Percentiles rank a stretch among this genome's conserved stretches.
Conservation (phyloP, 2,113 vertebrate genomes). For the Orientallactaga bullata region DNA sequence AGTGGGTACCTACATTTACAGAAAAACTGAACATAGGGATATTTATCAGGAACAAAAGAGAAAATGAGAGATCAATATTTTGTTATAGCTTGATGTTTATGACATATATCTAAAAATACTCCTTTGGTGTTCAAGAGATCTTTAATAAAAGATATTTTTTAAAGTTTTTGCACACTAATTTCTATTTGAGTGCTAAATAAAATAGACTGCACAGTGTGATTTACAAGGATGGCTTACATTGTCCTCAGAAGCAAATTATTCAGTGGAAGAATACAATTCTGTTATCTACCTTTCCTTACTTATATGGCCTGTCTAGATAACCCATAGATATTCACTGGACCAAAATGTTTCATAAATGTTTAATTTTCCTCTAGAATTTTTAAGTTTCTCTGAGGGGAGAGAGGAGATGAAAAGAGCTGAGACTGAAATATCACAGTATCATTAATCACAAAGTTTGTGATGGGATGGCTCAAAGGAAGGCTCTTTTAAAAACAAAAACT, state of each 20-base stretch:
- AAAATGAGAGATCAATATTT: not conserved
- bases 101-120: conserved; percentile 34
- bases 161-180: not conserved
- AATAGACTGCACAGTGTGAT: not conserved
- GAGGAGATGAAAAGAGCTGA: not conserved
- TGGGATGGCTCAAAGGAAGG: not conserved
- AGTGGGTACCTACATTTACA: not conserved
- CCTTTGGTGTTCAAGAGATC: not conserved
- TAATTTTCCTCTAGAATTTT: not conserved
- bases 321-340: not conserved
- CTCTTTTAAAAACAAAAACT: conserved; percentile 35
- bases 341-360: not conserved
- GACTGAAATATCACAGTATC: not conserved
- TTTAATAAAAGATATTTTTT: conserved; percentile 35
- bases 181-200: not conserved
- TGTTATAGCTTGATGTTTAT: not conserved
- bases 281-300: not conserved
- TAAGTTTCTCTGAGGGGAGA: not conserved
- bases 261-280: not conserved
- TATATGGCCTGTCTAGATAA: not conserved
- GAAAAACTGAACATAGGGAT: not conserved
- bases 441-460: not conserved
- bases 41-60: not conserved
- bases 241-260: not conserved
- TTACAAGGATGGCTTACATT: not conserved